Base-by-base conservation (phyloP, 2,113 vertebrate genomes). In the Heterotis niloticus region DNA sequence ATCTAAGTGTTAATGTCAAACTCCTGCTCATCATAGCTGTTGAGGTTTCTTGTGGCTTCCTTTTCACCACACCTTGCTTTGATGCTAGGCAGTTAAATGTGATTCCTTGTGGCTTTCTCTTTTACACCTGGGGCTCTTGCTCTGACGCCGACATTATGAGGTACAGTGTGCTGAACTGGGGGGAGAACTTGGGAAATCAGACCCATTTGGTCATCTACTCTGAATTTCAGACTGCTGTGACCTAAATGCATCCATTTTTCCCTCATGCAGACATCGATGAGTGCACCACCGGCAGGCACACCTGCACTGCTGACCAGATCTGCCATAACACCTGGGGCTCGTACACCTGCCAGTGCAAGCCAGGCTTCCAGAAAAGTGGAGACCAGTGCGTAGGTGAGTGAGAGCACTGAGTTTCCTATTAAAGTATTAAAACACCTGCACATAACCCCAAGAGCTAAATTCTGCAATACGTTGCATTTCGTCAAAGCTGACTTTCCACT, bases 241-340 rank as follows among this genome's bases (percentile, higher is more conserved):
- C 23, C 20, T 24, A 52, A 44, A 1, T 79, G 0, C 34, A 12
- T 85, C 44, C 71, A 71, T 74, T 83, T 79, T 14, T 77, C 83
- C 70, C 14, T 59, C 73, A 81, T 80, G 68, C 92, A 99, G 97
- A 99, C 84, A 88, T 98, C 78, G 96, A 99, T 76, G 98, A 99
- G 87, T 99, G 98, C 71, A 76, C 93, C 16, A 92, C 92, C 16
- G 94, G 94, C 68, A 85, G 88, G 10, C 94, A 99, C 89, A 94
- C 85, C 18, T 99, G 97, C 76, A 92, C 93, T 70, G 20, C 90
- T 2, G 95, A 96, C 72, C 96, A 98, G 88, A 88, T 92, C 0
- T 99, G 98, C 85, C 87, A 92, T 84, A 99, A 99, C 87, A 92
- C 95, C 64, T 93, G 95, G 85, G 97, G 98, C 57, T 96, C 96